These are phyloP conservation scores for Phataginus tetradactyla DNA, from an alignment of 2,797 vertebrate species.

Conservation along the genomic window DNA sequence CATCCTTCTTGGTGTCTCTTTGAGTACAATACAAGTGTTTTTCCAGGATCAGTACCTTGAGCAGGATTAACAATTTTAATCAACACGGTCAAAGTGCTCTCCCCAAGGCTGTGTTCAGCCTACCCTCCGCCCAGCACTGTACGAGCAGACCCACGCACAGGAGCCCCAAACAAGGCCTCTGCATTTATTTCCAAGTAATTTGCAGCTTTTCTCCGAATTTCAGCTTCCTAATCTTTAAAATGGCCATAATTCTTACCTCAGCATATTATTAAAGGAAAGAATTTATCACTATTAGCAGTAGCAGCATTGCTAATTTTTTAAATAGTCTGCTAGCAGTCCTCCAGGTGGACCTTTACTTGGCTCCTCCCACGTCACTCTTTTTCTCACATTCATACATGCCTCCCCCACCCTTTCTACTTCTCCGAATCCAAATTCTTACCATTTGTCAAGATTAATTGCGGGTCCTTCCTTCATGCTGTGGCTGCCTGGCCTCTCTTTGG, in stretches of 20 bases:
- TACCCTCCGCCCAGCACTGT: fast-evolving
- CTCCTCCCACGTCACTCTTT: neutral
- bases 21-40: neutral
- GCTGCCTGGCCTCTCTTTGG: neutral
- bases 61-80: neutral
- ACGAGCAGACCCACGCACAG: too few species aligned
- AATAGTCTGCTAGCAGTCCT: neutral
- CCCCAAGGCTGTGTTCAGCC: neutral
- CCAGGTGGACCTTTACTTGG: neutral
- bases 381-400: neutral
- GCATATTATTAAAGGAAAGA: neutral
- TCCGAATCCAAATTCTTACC: neutral
- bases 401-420: neutral
- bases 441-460: neutral
- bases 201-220: neutral
- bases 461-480: neutral
- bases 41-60: neutral
- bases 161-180: neutral
- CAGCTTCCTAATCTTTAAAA: neutral
- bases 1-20: neutral
- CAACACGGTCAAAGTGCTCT: neutral
- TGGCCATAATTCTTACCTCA: neutral
- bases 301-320: neutral
- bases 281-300: fast-evolving
- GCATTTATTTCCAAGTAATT: neutral